A percentile compares a stretch with the other conserved stretches of the same genome.
Conservation (phyloP, 1,140 invertebrate species). For the Drosophila rufa region DNA sequence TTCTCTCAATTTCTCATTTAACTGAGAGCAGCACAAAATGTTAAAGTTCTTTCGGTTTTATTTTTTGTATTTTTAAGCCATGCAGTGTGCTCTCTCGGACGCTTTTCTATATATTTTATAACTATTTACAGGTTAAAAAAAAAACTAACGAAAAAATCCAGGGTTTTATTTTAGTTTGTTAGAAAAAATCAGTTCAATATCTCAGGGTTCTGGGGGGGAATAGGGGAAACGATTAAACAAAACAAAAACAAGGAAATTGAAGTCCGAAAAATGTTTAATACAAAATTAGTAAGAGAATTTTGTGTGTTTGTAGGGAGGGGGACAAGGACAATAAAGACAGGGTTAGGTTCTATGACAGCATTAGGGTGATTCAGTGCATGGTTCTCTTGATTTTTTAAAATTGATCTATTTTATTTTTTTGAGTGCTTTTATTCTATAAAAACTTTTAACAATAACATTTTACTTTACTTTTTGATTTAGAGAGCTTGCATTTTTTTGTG, state of each 20-base stretch:
- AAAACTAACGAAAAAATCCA: constrained; percentile 42
- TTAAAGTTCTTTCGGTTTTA: constrained; percentile 20
- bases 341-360: constrained; percentile 46
- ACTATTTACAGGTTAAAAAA: constrained; percentile 38
- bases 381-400: background rate
- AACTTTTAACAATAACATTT: background rate
- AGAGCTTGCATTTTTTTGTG: background rate
- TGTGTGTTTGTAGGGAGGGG: background rate
- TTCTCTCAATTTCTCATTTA: constrained; percentile 9
- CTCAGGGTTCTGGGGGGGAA: background rate
- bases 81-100: constrained; percentile 85
- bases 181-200: constrained; percentile 8
- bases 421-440: constrained; percentile 3
- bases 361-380: constrained; percentile 63
- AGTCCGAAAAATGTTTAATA: constrained; percentile 18
- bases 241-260: constrained; percentile 8
- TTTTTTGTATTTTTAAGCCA: constrained; percentile 67
- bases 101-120: constrained; percentile 44
- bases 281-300: constrained; percentile 5
- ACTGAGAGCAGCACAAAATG: constrained; percentile 45
- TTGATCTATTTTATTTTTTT: background rate
- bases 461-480: background rate
- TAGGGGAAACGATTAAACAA: constrained; percentile 1
- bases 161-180: background rate
- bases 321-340: constrained; percentile 37